Evolutionary conservation across 1,140 invertebrate species (phyloP).

Genomic region (Calephelis virginiensis): DNA sequence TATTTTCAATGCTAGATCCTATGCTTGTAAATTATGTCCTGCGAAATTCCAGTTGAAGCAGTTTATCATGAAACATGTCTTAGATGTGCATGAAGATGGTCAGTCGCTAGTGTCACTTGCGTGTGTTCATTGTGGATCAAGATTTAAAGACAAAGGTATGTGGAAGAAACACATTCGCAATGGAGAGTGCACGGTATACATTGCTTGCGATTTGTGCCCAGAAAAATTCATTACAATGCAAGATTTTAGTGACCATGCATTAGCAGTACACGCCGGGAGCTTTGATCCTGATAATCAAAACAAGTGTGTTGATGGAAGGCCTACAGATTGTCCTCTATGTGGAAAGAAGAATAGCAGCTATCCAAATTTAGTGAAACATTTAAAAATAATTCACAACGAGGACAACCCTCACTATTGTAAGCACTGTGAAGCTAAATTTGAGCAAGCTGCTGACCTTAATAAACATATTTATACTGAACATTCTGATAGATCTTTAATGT

Average conservation of each 20-base stretch:
- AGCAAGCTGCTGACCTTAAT: constrained; percentile 68
- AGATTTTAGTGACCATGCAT: constrained; percentile 75
- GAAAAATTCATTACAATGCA: constrained; percentile 72
- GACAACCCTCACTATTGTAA: constrained; percentile 73
- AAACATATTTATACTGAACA: constrained; percentile 73
- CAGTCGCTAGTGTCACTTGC: constrained; percentile 58
- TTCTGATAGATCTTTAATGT: constrained; percentile 55
- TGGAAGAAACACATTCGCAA: constrained; percentile 75
- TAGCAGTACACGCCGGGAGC: constrained; percentile 64
- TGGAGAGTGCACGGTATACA: constrained; percentile 72
- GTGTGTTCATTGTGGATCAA: constrained; percentile 68
- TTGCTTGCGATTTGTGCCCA: constrained; percentile 74
- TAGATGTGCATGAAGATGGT: constrained; percentile 75
- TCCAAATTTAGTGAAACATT: constrained; percentile 79
- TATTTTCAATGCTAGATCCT: constrained; percentile 73
- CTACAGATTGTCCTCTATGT: constrained; percentile 76
- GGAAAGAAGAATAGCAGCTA: constrained; percentile 76
- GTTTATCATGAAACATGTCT: constrained; percentile 75
- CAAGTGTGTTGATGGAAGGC: constrained; percentile 68
- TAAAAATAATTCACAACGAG: constrained; percentile 72
- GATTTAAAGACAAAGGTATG: constrained; percentile 67
- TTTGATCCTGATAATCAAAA: constrained; percentile 65
- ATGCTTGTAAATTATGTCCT: constrained; percentile 73
- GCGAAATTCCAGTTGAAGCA: constrained; percentile 76
- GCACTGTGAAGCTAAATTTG: constrained; percentile 72